Percentiles rank a stretch among this genome's conserved stretches.
Evolutionary conservation across 2,113 vertebrate genomes (phyloP).

Genomic region (Bubo bubo): DNA sequence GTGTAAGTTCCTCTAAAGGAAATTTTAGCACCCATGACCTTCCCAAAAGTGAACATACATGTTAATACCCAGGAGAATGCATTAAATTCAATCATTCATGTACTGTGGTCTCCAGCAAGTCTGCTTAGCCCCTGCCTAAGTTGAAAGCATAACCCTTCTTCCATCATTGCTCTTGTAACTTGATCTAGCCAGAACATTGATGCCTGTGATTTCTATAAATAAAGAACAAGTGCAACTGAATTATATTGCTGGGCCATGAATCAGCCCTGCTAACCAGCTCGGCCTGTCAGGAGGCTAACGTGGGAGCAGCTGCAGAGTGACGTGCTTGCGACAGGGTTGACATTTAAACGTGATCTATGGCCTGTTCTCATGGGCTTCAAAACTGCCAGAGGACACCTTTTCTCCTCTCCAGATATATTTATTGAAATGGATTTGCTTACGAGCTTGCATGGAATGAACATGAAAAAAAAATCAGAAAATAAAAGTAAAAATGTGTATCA

Average conservation of each 20-base stretch:
- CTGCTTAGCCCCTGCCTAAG: not conserved
- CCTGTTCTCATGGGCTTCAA: not conserved
- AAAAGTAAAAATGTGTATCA: not conserved
- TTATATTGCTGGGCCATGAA: not conserved
- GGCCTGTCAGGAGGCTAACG: not conserved
- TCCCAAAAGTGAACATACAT: not conserved
- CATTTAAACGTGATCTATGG: not conserved
- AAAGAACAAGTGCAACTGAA: not conserved
- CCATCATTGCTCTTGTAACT: not conserved
- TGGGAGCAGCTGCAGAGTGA: not conserved
- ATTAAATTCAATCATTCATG: not conserved
- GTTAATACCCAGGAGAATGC: not conserved
- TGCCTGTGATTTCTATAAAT: slow-evolving; percentile 20
- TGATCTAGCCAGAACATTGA: not conserved
- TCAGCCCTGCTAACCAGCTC: not conserved
- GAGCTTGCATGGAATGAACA: not conserved
- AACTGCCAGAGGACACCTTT: not conserved
- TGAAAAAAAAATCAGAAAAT: not conserved
- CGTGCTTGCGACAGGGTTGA: not conserved
- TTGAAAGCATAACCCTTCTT: not conserved
- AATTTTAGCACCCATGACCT: not conserved
- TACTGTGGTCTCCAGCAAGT: not conserved
- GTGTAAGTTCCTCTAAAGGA: not conserved
- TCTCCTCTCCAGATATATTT: not conserved
- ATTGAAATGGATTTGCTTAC: not conserved